A percentile compares a stretch with the other conserved stretches of the same genome.
These are phyloP conservation scores for Drosophila eugracilis DNA, from an alignment of 1,140 invertebrate species.

Conservation along the genomic window DNA sequence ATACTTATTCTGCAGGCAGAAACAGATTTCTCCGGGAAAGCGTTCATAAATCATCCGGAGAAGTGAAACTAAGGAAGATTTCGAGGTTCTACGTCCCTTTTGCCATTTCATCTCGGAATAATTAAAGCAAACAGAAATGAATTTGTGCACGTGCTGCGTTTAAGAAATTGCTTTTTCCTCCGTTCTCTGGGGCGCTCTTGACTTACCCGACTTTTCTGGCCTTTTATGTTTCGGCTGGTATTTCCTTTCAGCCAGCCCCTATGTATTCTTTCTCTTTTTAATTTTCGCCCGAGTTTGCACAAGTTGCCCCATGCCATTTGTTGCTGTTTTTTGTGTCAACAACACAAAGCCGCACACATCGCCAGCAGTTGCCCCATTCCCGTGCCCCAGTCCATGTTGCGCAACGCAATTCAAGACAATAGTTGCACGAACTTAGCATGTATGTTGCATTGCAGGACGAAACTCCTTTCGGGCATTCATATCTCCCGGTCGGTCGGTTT, in stretches of 20 bases:
- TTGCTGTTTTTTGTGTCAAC: slow-evolving; percentile 55
- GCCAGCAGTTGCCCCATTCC: slow-evolving; percentile 54
- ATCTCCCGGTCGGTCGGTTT: slow-evolving; percentile 33
- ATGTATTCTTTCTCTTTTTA: slow-evolving; percentile 32
- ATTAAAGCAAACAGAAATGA: slow-evolving; percentile 68
- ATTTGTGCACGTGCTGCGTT: slow-evolving; percentile 74
- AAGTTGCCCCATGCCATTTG: slow-evolving; percentile 56
- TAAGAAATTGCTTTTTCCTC: slow-evolving; percentile 71
- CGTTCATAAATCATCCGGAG: slow-evolving; percentile 42
- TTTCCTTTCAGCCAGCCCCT: slow-evolving; percentile 11
- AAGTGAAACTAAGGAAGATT: slow-evolving; percentile 41
- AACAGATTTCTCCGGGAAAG: slow-evolving; percentile 20
- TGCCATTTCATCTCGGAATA: slow-evolving; percentile 72
- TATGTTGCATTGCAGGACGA: slow-evolving; percentile 16
- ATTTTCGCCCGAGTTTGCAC: slow-evolving; percentile 54
- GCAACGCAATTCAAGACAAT: slow-evolving; percentile 56
- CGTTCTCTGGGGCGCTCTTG: slow-evolving; percentile 46
- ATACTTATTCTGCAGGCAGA: neutral
- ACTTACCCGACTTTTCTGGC: slow-evolving; percentile 49
- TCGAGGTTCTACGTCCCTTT: slow-evolving; percentile 48
- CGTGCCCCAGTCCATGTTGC: slow-evolving; percentile 29
- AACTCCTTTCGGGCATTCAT: slow-evolving; percentile 44
- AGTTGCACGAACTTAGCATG: slow-evolving; percentile 57
- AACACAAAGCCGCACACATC: slow-evolving; percentile 64
- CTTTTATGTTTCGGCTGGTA: slow-evolving; percentile 55